Evolutionary conservation across 2,888 invertebrate genomes (phyloP).

Genomic region (Lissonota sp.): DNA sequence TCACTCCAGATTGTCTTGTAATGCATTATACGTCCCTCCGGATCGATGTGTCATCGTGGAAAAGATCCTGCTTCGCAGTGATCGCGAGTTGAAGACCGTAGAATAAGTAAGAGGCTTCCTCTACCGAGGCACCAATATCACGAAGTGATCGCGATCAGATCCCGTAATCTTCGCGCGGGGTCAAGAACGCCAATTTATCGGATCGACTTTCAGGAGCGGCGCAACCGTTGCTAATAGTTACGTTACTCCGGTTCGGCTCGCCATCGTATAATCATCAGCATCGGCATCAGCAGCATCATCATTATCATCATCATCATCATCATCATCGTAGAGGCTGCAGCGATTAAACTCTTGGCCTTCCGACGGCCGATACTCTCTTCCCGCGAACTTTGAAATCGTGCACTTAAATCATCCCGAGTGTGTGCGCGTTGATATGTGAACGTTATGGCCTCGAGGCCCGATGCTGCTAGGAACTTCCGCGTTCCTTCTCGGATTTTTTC

Average conservation of each 20-base stretch:
- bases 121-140: background rate
- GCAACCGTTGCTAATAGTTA: constrained; percentile 53
- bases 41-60: constrained; percentile 10
- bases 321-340: constrained; percentile 26
- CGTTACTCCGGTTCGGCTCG: constrained; percentile 41
- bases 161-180: constrained; percentile 30
- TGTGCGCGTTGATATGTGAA: background rate
- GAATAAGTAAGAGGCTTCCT: background rate
- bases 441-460: constrained; percentile 8
- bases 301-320: constrained; percentile 1
- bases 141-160: constrained; percentile 39
- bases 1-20: no score
- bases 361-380: constrained; percentile 26
- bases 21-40: no score
- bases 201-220: constrained; percentile 50
- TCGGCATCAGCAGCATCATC: constrained; percentile 4
- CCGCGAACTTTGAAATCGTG: constrained; percentile 62
- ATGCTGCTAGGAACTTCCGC: constrained; percentile 60
- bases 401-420: constrained; percentile 56
- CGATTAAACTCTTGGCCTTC: constrained; percentile 65
- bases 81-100: background rate
- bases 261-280: constrained; percentile 49
- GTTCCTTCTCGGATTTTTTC: constrained; percentile 51
- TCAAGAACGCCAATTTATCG: constrained; percentile 48
- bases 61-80: background rate